Evolutionary conservation across 2,113 vertebrate genomes (phyloP), one percentile per base, ranked within the genome.

Genomic region (Thermophis baileyi): DNA sequence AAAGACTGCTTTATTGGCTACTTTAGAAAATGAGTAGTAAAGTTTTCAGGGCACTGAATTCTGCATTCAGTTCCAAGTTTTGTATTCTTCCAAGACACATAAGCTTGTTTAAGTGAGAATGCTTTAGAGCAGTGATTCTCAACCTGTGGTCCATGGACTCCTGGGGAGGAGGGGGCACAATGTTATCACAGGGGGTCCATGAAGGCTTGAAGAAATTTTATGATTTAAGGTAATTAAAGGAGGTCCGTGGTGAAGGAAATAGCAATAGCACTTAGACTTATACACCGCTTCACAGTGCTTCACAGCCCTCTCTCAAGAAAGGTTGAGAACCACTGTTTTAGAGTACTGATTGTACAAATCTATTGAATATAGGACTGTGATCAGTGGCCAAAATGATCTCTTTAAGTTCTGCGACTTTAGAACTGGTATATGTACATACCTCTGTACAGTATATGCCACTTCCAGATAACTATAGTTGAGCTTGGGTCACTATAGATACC

Each of bases 131-230:
- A 81, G 6, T 81, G 35, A 81, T 69, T 69, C 63, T 69, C 63
- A 69, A 69, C 60, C 60, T 69, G 30, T n/a, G 4, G 12, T 69
- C 60, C 0, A 3, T 6, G n/a, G 14, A 69, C 14, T 30, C 1
- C 9, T 4, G 27, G 27, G 60, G 25, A 2, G 25, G 24, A 0
- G 25, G 12, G 30, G 4, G 4, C 0, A 0, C 27, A 12, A 5
- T 69, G 4, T 69, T 69, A 14, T 69, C 30, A 69, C 30, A 63
- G 60, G 63, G 55, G 63, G 30, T n/a, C 30, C 63, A 2, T 0
- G 5, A 69, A 69, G 60, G 27, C 30, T 69, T 69, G 60, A 69
- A 35, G 30, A n/a, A 69, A 69, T 69, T 14, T 69, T 69, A 69
- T 69, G 63, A 69, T 69, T 69, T 35, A 69, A 69, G 30, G 14